Evolutionary conservation across 1,140 invertebrate genomes (phyloP), one percentile per base, ranked within the genome.

Genomic region (Drosophila nasuta): DNA sequence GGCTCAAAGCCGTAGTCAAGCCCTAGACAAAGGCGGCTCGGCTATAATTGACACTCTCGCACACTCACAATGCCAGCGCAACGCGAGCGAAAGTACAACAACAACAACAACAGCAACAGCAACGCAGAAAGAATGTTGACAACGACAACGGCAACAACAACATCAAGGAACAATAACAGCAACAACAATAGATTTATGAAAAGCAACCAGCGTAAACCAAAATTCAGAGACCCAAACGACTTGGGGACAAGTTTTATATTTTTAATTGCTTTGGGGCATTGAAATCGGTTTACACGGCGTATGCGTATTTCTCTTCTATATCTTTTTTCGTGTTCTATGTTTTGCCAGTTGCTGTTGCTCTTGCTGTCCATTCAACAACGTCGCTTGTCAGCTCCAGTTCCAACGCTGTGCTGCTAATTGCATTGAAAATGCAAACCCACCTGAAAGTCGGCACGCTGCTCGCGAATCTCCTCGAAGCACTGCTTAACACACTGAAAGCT

Each of bases 381-480:
- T 48, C 6, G 49, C 25, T 51, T 51, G 49, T 51, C 25, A n/a
- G 15, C n/a, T 62, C 28, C 58, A 56, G 13, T 7, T 38, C 7
- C 52, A 5, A 33, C 2, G 35, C 35, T 38, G 35, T 10, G 35
- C 7, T 38, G 57, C 77, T 89, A 87, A 88, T 88, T 88, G 73
- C 80, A 89, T 88, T 41, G 73, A 88, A 77, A 80, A 88, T 88
- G 63, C 66, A 85, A 63, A 63, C 82, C 77, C 81, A 94, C 94
- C 93, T 95, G 95, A 85, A 94, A 96, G 82, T 97, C 96, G 3
- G 94, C 93, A 48, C 96, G 93, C 80, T 97, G 96, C 88, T 97
- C 96, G 74, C 96, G 94, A 45, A 97, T 96, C 93, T 97, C 96
- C 87, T 97, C 96, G 91, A 97, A 97, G 80, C 96, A 96, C 79